These are phyloP conservation scores for Brachyhypopomus occidentalis DNA, from an alignment of 2,113 vertebrate species.

Conservation along the genomic window DNA sequence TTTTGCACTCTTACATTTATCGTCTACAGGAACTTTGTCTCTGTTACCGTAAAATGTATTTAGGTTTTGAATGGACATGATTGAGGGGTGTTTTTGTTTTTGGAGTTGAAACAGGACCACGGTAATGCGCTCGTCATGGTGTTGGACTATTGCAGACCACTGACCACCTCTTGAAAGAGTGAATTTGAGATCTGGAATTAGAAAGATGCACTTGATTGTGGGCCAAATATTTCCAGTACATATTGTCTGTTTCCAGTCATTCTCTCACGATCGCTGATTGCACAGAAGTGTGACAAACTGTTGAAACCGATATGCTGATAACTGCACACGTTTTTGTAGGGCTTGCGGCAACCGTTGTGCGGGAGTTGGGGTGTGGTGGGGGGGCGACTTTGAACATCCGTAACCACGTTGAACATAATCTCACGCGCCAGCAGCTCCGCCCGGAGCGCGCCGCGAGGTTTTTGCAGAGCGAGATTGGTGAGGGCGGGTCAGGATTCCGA, in stretches of 20 bases:
- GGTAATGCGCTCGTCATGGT: background rate
- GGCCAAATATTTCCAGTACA: background rate
- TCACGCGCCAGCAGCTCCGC: background rate
- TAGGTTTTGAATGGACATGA: background rate
- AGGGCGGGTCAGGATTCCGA: conserved; percentile 19
- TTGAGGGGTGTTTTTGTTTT: background rate
- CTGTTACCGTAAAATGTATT: background rate
- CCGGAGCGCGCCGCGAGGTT: conserved; percentile 2
- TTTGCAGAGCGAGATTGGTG: conserved; percentile 33
- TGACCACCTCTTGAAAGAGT: background rate
- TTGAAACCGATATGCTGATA: background rate
- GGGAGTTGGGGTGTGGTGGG: background rate
- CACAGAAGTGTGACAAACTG: background rate
- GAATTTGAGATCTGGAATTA: background rate
- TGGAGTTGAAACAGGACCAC: background rate
- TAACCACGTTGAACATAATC: background rate
- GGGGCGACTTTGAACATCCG: conserved; percentile 24
- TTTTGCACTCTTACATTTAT: too few relatives aligned
- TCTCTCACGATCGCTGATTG: background rate
- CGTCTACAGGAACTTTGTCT: background rate
- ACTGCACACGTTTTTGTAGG: background rate
- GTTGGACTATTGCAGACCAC: background rate
- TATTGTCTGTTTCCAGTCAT: background rate
- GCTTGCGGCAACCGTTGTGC: background rate
- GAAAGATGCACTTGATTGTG: background rate